Evolutionary conservation across 2,888 invertebrate species (phyloP), one percentile per base, ranked within the genome.

Genomic region (Rugalucina vietnamica): DNA sequence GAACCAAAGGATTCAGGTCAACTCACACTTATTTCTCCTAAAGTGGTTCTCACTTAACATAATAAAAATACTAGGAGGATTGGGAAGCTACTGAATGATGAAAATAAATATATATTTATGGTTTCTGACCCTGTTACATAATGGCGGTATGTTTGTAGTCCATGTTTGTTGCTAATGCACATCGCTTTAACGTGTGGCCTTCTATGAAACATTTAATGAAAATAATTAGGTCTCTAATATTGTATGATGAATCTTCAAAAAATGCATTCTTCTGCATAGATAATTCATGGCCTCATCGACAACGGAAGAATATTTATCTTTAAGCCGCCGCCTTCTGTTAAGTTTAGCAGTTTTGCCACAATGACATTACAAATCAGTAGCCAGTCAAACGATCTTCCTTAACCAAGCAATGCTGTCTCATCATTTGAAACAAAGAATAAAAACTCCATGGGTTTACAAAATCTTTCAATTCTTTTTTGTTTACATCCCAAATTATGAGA

Each of bases 371-470:
- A 43, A 8, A 8, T 18, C 18, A 12, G 8, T 18, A 18, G 43
- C 43, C 18, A 43, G 43, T 12, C 8, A 18, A 43, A 8, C 43
- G 18, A 12, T 43, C 18, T 43, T 43, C 18, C 43, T 43, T 18
- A 43, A 18, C 43, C 43, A 43, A 43, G 18, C 18, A 43, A 43
- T 43, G 43, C 24, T 12, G 21, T 12, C 21, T 80, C 69, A 10
- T 29, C 24, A 18, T 24, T 34, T 1, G 50, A 37, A 75, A 74
- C 5, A 75, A 49, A 14, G 12, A 10, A n/a, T 34, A 50, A 34
- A 75, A 70, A 34, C 34, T 80, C 74, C 79, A 69, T 0, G 81
- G 70, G 39, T 81, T 80, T 0, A 0, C 24, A 18, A 80, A 80
- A 36, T 69, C 54, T 10, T 10, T 0, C 14, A 77, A 78, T 8